Evolutionary conservation across 2,888 invertebrate species (phyloP).

Genomic region (Chaitophorus viminalis): DNA sequence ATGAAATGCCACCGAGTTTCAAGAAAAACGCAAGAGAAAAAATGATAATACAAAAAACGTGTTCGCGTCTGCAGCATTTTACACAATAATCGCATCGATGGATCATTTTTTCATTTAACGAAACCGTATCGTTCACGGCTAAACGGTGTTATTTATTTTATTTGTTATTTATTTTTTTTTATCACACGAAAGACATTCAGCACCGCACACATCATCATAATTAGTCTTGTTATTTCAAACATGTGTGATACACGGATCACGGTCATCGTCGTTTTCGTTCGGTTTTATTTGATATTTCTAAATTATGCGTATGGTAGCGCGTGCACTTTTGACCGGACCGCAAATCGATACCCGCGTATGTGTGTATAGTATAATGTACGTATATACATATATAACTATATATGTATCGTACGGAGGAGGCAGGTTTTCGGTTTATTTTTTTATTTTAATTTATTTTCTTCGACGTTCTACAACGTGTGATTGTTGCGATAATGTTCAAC

Average conservation of each 20-base stretch:
- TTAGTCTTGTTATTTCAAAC: constrained; percentile 19
- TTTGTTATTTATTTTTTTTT: too few species aligned
- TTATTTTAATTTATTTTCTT: too few species aligned
- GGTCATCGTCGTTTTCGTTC: constrained; percentile 35
- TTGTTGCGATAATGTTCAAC: too few species aligned
- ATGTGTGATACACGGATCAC: constrained; percentile 27
- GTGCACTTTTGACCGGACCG: constrained; percentile 29
- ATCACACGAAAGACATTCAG: constrained; percentile 9
- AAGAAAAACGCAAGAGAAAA: background rate
- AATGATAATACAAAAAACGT: background rate
- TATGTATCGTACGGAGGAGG: background rate
- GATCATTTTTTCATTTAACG: background rate
- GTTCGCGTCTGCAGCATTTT: background rate
- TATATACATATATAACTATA: too few species aligned
- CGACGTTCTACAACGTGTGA: too few species aligned
- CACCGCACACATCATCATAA: background rate
- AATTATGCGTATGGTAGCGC: constrained; percentile 16
- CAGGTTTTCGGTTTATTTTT: background rate
- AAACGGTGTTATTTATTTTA: constrained; percentile 1
- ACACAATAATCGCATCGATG: background rate
- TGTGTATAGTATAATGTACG: too few species aligned
- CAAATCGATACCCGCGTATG: constrained; percentile 21
- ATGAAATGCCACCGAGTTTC: background rate
- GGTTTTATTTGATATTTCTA: constrained; percentile 12
- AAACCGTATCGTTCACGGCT: background rate